Percentiles rank a stretch among this genome's conserved stretches.
Conservation (phyloP, 2,113 vertebrate species). For the human (Homo sapiens) region GRCh38 chr18:79640001-79640500, state of each 20-base stretch:
- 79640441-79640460: rapidly evolving
- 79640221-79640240: not conserved
- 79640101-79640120: too few species aligned
- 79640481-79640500: too few species aligned
- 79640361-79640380: conserved; percentile 47
- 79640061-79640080: not conserved
- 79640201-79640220: not conserved
- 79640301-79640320: not conserved
- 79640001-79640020: too few species aligned
- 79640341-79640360: conserved; percentile 66
- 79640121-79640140: rapidly evolving
- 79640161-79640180: not conserved
- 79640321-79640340: conserved; percentile 16
- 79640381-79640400: conserved; percentile 48
- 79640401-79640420: not conserved
- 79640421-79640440: not conserved
- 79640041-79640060: not conserved
- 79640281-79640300: not conserved
- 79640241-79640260: not conserved
- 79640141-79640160: not conserved
- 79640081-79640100: rapidly evolving
- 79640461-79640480: too few species aligned
- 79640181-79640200: not conserved
- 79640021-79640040: too few species aligned
- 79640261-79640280: not conserved